phyloP scores from a whole-genome alignment of 2,797 vertebrate species.

The Amblyraja radiata region DNA sequence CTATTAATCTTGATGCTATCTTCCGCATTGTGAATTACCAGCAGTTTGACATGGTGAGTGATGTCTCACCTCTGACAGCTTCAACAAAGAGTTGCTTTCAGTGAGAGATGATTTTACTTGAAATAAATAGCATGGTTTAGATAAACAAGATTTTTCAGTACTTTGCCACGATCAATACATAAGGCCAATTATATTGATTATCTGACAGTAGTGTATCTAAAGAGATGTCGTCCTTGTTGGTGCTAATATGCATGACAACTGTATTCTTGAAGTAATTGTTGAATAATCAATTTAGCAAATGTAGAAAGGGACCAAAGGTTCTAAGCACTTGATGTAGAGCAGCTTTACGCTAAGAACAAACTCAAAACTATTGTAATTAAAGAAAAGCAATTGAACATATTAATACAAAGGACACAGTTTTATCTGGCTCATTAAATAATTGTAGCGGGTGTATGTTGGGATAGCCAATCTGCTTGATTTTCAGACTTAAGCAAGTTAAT shows the following conservation, averaged over 20 bases:
- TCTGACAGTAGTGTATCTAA: neutral
- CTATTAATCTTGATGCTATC: neutral
- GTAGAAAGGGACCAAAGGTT: no score
- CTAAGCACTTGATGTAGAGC: no score
- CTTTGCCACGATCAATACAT: neutral
- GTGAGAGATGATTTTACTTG: neutral
- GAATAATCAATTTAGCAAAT: neutral
- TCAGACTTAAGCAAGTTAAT: neutral
- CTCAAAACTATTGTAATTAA: neutral
- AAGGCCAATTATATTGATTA: slow-evolving; percentile 4
- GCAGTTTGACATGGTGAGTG: neutral
- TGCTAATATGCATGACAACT: neutral
- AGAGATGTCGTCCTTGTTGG: no score
- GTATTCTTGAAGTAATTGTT: neutral
- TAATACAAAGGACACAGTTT: neutral
- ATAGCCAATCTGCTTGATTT: neutral
- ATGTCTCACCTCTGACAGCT: neutral
- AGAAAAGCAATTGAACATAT: neutral
- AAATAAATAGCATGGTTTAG: neutral
- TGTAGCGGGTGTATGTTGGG: neutral
- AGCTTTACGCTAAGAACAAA: neutral
- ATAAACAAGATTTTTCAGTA: neutral
- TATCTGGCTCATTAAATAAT: neutral
- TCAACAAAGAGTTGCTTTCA: neutral
- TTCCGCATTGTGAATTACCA: neutral